Base-by-base conservation (phyloP, 2,888 invertebrate genomes). In the Drosophila parthenogenetica region DNA sequence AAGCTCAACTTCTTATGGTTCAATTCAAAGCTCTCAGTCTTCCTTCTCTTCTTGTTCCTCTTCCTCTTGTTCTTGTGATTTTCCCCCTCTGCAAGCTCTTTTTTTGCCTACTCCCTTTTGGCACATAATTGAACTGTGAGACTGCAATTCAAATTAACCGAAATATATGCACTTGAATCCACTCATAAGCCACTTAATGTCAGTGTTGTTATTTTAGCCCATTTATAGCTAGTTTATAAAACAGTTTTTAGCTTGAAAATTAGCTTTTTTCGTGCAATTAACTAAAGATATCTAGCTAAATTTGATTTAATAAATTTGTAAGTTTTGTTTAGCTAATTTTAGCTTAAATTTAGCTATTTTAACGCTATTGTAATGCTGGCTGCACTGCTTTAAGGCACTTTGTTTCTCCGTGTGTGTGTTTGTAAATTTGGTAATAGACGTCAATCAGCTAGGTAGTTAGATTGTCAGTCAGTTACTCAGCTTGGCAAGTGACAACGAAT, bases 141-240 rank as follows among this genome's bases (percentile, higher is more conserved):
- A 77, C 62, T 73, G 68, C 57, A 63, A 69, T 74, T 69, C 53
- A 75, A 78, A 75, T 75, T 69, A 78, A 74, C 62, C 75, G 35
- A 74, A 75, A 78, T 77, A 78, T 73, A 73, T 75, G 70, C 79
- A 75, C 79, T 78, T 75, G 65, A 62, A 74, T 58, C 68, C 42
- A 69, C 45, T 54, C 57, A 39, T 11, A 13, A 59, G 43, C 35
- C 51, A 72, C 39, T 65, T 74, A 58, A 66, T 65, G 40, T 5
- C 13, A 13, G 35, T 13, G 35, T 13, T 35, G 35, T 35, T 0
- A 13, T 0, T 3, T 13, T 13, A 35, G 35, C 35, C 13, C 4
- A 11, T 35, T 35, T 35, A 3, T 35, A 35, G 35, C 35, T 35
- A 13, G 13, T 13, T 35, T 35, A 8, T 3, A 13, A 13, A 13